phyloP scores from a whole-genome alignment of 2,797 vertebrate genomes.

The Podarcis lilfordi region DNA sequence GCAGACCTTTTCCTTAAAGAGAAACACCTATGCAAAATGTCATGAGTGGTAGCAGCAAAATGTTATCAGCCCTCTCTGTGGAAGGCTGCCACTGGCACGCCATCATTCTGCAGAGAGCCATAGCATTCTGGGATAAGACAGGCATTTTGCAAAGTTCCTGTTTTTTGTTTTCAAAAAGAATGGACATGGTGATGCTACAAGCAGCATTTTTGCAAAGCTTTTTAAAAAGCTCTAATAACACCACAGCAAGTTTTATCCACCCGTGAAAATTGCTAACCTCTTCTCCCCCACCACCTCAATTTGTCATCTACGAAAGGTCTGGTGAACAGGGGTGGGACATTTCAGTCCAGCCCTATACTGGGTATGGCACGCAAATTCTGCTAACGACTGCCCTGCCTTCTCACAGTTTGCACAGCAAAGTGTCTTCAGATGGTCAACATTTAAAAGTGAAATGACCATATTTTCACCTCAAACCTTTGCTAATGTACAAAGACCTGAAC shows the following conservation, averaged over 20 bases:
- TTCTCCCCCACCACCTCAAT: too few relatives aligned
- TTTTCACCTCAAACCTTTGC: neutral
- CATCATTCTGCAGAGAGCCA: neutral
- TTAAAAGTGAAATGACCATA: neutral
- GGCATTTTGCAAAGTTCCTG: neutral
- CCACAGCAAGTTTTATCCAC: too few relatives aligned
- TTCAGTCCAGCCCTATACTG: neutral
- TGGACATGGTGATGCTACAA: neutral
- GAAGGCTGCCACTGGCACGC: neutral
- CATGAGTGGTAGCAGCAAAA: neutral
- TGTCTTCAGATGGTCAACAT: neutral
- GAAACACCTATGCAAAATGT: neutral
- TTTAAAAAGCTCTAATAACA: neutral
- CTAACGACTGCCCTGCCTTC: neutral
- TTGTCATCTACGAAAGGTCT: neutral
- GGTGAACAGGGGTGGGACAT: neutral
- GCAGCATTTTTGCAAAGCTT: neutral
- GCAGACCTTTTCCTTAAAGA: neutral
- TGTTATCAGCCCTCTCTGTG: neutral
- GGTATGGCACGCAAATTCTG: neutral
- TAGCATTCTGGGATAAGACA: too few relatives aligned
- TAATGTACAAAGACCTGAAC: too few relatives aligned
- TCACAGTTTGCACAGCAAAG: neutral
- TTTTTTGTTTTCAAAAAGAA: neutral
- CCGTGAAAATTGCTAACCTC: neutral